Percentiles rank a stretch among this genome's conserved stretches.
These are phyloP conservation scores for Megamerina dolium DNA, from an alignment of 2,888 invertebrate species.

Conservation along the genomic window DNA sequence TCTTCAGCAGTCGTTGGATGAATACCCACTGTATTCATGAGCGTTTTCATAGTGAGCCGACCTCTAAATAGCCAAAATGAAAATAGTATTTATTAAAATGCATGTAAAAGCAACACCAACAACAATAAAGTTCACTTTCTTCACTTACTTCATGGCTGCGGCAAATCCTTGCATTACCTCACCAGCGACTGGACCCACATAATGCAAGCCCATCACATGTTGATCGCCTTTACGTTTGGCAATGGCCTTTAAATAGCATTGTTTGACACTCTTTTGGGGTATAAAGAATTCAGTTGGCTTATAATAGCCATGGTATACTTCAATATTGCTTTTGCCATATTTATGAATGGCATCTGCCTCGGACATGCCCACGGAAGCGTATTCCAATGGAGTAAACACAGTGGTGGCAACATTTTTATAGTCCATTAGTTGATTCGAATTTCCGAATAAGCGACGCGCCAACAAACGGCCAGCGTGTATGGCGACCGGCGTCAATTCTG, in stretches of 20 bases:
- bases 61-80: too few relatives aligned
- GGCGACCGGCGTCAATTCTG: conserved; percentile 95
- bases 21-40: conserved; percentile 82
- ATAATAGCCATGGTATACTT: conserved; percentile 90
- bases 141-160: conserved; percentile 72
- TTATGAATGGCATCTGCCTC: conserved; percentile 73
- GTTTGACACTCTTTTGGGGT: conserved; percentile 77
- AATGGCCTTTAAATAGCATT: conserved; percentile 88
- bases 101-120: background rate
- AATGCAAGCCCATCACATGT: conserved; percentile 80
- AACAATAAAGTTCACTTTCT: background rate
- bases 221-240: conserved; percentile 62
- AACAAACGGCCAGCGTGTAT: conserved; percentile 85
- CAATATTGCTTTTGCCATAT: conserved; percentile 72
- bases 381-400: conserved; percentile 93
- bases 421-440: conserved; percentile 63
- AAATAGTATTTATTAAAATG: conserved; percentile 10
- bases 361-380: conserved; percentile 88
- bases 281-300: conserved; percentile 95
- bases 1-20: conserved; percentile 92
- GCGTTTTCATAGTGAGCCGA: conserved; percentile 71
- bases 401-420: conserved; percentile 88
- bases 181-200: conserved; percentile 85
- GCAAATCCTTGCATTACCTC: conserved; percentile 94
- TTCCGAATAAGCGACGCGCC: conserved; percentile 66